Evolutionary conservation across 2,888 invertebrate genomes (phyloP).

Genomic region (Kuschelorhynchus macadamiae): DNA sequence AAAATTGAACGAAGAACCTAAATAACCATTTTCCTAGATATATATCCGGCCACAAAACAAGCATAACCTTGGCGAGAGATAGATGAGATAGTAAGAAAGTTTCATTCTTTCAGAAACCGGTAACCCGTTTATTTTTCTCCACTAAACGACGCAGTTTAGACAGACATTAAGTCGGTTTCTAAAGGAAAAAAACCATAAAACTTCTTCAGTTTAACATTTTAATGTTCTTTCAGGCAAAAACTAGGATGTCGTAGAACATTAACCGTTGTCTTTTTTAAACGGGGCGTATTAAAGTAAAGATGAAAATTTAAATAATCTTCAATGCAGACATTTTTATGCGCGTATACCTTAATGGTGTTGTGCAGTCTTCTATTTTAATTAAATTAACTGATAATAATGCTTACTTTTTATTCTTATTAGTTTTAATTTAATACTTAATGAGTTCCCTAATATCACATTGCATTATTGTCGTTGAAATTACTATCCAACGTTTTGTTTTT

Average conservation of each 20-base stretch:
- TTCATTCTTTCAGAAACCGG: conserved; percentile 22
- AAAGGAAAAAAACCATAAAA: conserved; percentile 20
- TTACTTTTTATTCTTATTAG: too few relatives aligned
- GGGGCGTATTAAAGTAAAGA: neutral
- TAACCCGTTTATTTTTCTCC: conserved; percentile 35
- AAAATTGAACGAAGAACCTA: too few relatives aligned
- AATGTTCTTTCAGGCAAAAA: conserved; percentile 25
- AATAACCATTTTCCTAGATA: too few relatives aligned
- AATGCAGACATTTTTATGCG: neutral
- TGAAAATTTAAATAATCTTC: neutral
- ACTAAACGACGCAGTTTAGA: conserved; percentile 36
- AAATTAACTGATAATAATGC: too few relatives aligned
- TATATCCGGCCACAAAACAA: too few relatives aligned
- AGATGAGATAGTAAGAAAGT: conserved; percentile 20
- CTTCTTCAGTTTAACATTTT: conserved; percentile 11
- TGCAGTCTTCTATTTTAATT: too few relatives aligned
- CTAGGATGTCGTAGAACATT: conserved; percentile 22
- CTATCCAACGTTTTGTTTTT: too few relatives aligned
- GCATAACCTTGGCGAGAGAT: neutral
- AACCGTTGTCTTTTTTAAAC: conserved; percentile 7
- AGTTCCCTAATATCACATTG: too few relatives aligned
- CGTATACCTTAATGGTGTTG: too few relatives aligned
- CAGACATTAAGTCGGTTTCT: conserved; percentile 33
- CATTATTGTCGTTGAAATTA: too few relatives aligned
- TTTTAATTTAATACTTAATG: too few relatives aligned